Conservation (phyloP, 1,140 invertebrate species). For the Chlorops oryzae region DNA sequence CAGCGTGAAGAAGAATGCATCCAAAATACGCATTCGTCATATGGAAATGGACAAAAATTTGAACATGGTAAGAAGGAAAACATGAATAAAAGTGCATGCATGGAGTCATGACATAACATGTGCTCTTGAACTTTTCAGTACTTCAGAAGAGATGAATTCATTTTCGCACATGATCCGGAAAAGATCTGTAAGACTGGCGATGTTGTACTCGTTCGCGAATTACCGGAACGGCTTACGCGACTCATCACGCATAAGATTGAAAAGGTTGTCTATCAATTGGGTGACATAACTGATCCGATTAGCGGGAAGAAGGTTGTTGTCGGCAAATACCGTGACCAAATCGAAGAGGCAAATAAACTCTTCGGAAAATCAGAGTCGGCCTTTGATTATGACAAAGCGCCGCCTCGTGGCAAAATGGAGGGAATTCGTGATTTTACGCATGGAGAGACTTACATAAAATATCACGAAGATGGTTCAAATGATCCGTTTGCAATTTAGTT, state of each 20-base stretch:
- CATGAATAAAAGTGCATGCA: too few relatives aligned
- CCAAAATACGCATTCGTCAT: slow-evolving; percentile 65
- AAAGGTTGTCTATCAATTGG: slow-evolving; percentile 72
- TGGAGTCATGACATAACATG: background rate
- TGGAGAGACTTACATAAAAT: slow-evolving; percentile 67
- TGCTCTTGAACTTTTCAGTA: slow-evolving; percentile 57
- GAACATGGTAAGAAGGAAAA: slow-evolving; percentile 28
- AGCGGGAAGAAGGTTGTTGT: slow-evolving; percentile 72
- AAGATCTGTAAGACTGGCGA: slow-evolving; percentile 75
- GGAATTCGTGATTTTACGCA: slow-evolving; percentile 74
- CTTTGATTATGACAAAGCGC: slow-evolving; percentile 73
- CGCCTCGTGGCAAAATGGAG: slow-evolving; percentile 70
- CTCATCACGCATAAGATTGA: slow-evolving; percentile 72
- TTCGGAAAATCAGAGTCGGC: slow-evolving; percentile 62
- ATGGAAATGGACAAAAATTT: slow-evolving; percentile 59
- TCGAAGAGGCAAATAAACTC: slow-evolving; percentile 60
- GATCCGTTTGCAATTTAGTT: slow-evolving; percentile 60
- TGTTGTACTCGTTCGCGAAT: slow-evolving; percentile 67
- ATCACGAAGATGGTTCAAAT: slow-evolving; percentile 64
- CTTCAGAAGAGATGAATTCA: slow-evolving; percentile 63
- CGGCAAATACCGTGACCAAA: slow-evolving; percentile 65
- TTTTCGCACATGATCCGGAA: slow-evolving; percentile 70
- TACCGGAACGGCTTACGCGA: slow-evolving; percentile 65
- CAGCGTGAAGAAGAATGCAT: slow-evolving; percentile 65
- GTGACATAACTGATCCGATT: slow-evolving; percentile 76